Percentiles rank a stretch among this genome's conserved stretches.
phyloP scores from a whole-genome alignment of 2,888 invertebrate species.

The Ptilodon capucinus region DNA sequence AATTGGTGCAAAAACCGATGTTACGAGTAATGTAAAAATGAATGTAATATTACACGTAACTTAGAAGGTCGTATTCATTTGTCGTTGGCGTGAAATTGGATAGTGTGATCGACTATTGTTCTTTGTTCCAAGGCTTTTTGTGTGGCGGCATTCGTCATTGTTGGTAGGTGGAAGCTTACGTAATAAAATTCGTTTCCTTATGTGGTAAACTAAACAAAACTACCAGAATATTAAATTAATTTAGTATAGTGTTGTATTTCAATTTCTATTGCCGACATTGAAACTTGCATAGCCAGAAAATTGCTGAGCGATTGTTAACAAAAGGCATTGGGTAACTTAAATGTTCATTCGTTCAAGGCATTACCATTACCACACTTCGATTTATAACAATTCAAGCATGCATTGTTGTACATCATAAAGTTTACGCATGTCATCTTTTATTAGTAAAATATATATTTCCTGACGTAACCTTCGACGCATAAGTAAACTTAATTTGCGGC shows the following conservation, averaged over 20 bases:
- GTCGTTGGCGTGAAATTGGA: constrained; percentile 21
- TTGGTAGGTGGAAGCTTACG: not conserved
- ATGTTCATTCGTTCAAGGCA: not conserved
- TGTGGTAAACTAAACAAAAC: not conserved
- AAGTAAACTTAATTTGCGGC: not conserved
- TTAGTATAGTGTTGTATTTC: not conserved
- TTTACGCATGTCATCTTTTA: not conserved
- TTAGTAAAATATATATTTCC: not conserved
- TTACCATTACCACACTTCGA: not conserved
- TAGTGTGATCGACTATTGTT: constrained; percentile 31
- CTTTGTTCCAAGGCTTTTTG: constrained; percentile 19
- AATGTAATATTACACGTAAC: constrained; percentile 16
- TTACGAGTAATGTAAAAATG: constrained; percentile 7
- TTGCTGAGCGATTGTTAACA: not conserved
- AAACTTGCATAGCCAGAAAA: not conserved
- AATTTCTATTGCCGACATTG: not conserved
- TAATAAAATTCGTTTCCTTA: not conserved
- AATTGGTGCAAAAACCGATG: constrained; percentile 8
- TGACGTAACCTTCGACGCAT: not conserved
- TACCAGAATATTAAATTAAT: not conserved
- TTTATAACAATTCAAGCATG: not conserved
- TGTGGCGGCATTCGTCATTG: constrained; percentile 10
- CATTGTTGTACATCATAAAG: too few species aligned
- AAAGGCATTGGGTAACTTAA: not conserved
- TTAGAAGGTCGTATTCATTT: constrained; percentile 10